Base-by-base conservation (phyloP, 1,140 invertebrate species). In the Aricia agestis region DNA sequence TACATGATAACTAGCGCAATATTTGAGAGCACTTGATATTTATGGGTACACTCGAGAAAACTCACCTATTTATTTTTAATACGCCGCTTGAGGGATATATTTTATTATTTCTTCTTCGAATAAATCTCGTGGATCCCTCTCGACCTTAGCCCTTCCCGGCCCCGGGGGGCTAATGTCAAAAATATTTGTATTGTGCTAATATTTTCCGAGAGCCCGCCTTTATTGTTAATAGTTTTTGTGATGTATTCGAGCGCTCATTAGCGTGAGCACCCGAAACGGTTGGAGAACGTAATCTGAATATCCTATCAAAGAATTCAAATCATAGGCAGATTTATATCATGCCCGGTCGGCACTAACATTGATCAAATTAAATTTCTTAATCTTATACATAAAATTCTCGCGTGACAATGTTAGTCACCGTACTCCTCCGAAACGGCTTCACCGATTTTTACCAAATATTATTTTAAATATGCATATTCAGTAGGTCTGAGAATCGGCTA, bases 1-100 rank as follows among this genome's bases (percentile, higher is more conserved):
- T 52, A 52, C 45, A 52, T 52, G 45, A 36, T 52, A 52, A 52
- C 45, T 52, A 52, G 45, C 45, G 45, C 13, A 52, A 15, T 10
- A 52, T 52, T 52, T 13, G 45, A 52, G 45, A 52, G 45, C 45
- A 52, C 45, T 52, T 52, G 45, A 52, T 52, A 52, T 52, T 52
- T 15, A 52, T 52, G 45, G 45, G 45, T 52, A 52, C 45, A 52
- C 45, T 52, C 45, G 45, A 52, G 45, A 9, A 52, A 52, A 52
- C 45, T 52, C 45, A 52, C 45, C 45, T 52, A 52, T 52, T 52
- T 52, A 52, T 52, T 52, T 52, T 52, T 52, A 52, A 52, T 52
- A 52, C 45, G 45, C 45, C 45, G 45, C 45, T 52, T 13, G 45
- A 52, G 45, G 45, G 45, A 52, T 52, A 52, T 52, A 52, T 52